Evolutionary conservation across 2,113 vertebrate species (phyloP), one percentile per base, ranked within the genome.

Genomic region (Osmerus mordax): DNA sequence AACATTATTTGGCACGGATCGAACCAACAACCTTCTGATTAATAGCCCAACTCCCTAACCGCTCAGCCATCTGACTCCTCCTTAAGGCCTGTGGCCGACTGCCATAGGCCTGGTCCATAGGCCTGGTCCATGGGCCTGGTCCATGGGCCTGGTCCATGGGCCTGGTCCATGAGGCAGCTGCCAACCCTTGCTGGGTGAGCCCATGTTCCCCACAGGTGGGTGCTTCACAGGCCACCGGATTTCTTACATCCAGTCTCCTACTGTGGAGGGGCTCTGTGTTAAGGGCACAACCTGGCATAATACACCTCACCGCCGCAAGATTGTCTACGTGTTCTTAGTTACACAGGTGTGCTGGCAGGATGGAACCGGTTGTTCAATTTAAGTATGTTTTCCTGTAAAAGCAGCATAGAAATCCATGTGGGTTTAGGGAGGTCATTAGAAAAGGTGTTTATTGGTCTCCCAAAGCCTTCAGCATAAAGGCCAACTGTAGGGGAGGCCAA

Each of bases 121-220:
- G n/a, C n/a, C n/a, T n/a, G n/a, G n/a, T n/a, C n/a, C n/a, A n/a
- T n/a, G n/a, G n/a, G n/a, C n/a, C n/a, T n/a, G n/a, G n/a, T n/a
- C n/a, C n/a, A n/a, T n/a, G n/a, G n/a, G n/a, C n/a, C n/a, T n/a
- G n/a, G n/a, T n/a, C n/a, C n/a, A n/a, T n/a, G n/a, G 23, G 23
- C 78, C 87, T 15, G 23, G 72, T 32, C 77, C 69, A 41, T 71
- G 69, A 82, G 82, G 21, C 76, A 41, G 67, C 72, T 64, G 83
- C 73, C 83, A 71, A 78, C 69, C 74, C 78, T 79, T 66, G 60
- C 69, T 70, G 72, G 76, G 80, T 80, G 56, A 47, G 21, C 56
- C 21, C 32, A 36, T 3, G n/a, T 77, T 74, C 67, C 84, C 51
- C 81, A 83, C 84, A 89, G 86, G 87, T 88, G 82, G 83, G 81